Base-by-base conservation (phyloP, 2,888 invertebrate species). In the Endomychus coccineus region DNA sequence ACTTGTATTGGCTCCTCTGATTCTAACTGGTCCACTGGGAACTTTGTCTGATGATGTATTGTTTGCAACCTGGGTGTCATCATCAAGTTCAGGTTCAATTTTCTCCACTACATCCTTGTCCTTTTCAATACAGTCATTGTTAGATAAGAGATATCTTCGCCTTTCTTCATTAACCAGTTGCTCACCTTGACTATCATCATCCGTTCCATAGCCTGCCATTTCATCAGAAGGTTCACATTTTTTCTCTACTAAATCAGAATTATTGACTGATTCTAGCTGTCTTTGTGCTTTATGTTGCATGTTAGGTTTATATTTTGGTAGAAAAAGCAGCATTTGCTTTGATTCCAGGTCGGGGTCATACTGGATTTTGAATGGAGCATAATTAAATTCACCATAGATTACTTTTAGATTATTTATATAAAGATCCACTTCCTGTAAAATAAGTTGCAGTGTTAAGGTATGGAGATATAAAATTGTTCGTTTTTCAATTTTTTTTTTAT, bases 341-440 rank as follows among this genome's bases (percentile, higher is more conserved):
- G 68, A 58, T 47, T 79, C 69, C 35, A 75, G 72, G 6, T 65
- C 60, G 0, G 82, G 77, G 43, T 82, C 79, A 50, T 81, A 80
- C 1, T 69, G 73, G 14, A 79, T 80, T 47, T 79, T 79, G 51
- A 75, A 78, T 1, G 79, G 74, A 0, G 87, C 83, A 63, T 82
- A 83, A 16, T 75, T 70, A 56, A 88, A 89, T 44, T 69, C 69
- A 0, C 83, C 84, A 61, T 80, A 83, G 52, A 78, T 78, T 23
- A 73, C 69, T 40, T 74, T 77, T 43, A 90, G 73, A 50, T 82
- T 81, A 14, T 78, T 68, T 23, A 88, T 80, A 54, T 91, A 85
- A 11, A 78, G 64, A 44, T 83, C 77, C 0, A 89, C 75, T 70
- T 91, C 85, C 76, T 79, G 54, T n/a, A n/a, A n/a, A n/a, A n/a